These are phyloP conservation scores for Holacanthus passer DNA, from an alignment of 2,113 vertebrate species.

Conservation along the genomic window DNA sequence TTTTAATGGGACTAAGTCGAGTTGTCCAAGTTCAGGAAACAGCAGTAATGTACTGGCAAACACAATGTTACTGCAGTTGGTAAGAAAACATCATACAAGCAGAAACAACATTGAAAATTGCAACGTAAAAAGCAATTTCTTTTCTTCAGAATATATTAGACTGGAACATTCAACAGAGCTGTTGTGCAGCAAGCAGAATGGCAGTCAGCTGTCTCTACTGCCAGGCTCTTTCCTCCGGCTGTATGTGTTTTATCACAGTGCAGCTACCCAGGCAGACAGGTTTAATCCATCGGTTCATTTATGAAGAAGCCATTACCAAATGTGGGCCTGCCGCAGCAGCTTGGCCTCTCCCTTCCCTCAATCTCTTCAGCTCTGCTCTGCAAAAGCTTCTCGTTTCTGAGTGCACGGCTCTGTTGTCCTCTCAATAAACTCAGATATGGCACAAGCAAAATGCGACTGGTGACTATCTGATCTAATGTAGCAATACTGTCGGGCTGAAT, in stretches of 20 bases:
- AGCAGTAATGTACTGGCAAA: background rate
- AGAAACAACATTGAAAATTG: constrained; percentile 2
- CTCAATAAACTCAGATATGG: constrained; percentile 20
- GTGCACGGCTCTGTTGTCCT: constrained; percentile 10
- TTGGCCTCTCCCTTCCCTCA: constrained; percentile 1
- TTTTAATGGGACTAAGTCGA: background rate
- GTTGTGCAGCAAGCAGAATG: constrained; percentile 21
- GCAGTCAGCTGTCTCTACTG: constrained; percentile 25
- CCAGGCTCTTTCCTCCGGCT: constrained; percentile 24
- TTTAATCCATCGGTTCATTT: constrained; percentile 66
- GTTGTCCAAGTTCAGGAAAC: background rate
- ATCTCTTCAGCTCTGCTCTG: constrained; percentile 37
- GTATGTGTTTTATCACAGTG: constrained; percentile 36
- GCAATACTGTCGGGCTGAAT: constrained; percentile 8
- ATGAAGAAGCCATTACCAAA: constrained; percentile 53
- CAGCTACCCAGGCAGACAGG: constrained; percentile 37
- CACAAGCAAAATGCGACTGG: constrained; percentile 2
- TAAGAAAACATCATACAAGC: background rate
- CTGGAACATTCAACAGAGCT: background rate
- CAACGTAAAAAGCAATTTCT: constrained; percentile 33
- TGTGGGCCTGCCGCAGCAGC: constrained; percentile 20
- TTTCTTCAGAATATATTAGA: constrained; percentile 26
- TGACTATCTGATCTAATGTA: constrained; percentile 24
- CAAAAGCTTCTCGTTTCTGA: constrained; percentile 30
- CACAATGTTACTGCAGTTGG: background rate